Evolutionary conservation across 2,797 vertebrate species (phyloP).

Genomic region (Peromyscus melanophrys): DNA sequence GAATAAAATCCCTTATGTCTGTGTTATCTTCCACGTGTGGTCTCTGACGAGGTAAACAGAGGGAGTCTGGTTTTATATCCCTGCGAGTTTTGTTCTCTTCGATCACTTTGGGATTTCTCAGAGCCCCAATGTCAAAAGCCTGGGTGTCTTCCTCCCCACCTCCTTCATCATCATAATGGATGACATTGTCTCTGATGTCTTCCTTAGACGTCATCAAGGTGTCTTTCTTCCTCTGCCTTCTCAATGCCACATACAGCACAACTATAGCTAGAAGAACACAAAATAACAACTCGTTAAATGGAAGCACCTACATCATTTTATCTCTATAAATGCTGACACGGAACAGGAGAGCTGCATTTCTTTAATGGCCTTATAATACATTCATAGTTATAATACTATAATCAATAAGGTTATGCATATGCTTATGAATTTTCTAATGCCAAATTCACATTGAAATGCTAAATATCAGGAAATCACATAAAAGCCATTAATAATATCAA

Average conservation of each 20-base stretch:
- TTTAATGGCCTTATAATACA: background rate
- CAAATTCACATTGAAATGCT: background rate
- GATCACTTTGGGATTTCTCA: conserved; percentile 96
- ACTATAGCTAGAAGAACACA: conserved; percentile 93
- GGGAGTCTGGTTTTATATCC: conserved; percentile 96
- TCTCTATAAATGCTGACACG: background rate
- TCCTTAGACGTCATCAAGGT: conserved; percentile 99
- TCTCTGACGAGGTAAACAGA: conserved; percentile 88
- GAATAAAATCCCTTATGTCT: conserved; percentile 97
- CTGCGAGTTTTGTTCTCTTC: conserved; percentile 96
- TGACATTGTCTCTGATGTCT: conserved; percentile 98
- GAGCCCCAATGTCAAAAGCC: conserved; percentile 98
- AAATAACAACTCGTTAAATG: conserved; percentile 52
- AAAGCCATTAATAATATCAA: background rate
- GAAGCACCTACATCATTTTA: background rate
- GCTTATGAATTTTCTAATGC: background rate
- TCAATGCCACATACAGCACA: conserved; percentile 96
- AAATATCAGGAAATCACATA: background rate
- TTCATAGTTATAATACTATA: conserved; percentile 7
- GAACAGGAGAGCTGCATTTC: background rate
- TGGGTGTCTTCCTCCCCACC: conserved; percentile 99
- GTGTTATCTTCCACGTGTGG: conserved; percentile 92
- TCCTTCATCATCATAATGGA: conserved; percentile 99
- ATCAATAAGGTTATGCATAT: background rate
- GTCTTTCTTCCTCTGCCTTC: conserved; percentile 97